Evolutionary conservation across 2,113 vertebrate species (phyloP).

Genomic region (Hylia prasina): DNA sequence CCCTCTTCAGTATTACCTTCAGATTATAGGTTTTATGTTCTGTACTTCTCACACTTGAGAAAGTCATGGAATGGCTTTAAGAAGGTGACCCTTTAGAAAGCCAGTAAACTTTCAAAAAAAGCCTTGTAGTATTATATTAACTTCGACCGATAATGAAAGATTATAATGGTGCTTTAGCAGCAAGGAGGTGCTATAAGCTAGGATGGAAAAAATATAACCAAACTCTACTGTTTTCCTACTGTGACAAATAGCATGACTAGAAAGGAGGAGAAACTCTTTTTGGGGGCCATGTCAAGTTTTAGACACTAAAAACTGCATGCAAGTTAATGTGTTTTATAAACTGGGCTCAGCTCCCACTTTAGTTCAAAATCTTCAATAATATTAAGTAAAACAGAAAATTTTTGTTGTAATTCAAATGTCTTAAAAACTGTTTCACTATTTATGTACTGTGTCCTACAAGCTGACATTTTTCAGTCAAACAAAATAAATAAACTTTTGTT

Average conservation of each 20-base stretch:
- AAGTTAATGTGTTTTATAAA: background rate
- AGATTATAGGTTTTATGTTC: slow-evolving; percentile 10
- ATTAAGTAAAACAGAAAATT: background rate
- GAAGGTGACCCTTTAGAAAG: slow-evolving; percentile 46
- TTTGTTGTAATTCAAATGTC: background rate
- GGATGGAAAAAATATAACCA: background rate
- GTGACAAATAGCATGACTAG: background rate
- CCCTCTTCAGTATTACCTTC: background rate
- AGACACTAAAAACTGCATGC: background rate
- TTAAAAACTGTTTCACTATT: background rate
- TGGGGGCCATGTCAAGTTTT: background rate
- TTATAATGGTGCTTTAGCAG: background rate
- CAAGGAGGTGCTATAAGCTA: background rate
- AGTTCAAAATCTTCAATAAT: background rate
- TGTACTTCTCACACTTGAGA: background rate
- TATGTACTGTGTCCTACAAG: background rate
- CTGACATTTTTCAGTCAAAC: background rate
- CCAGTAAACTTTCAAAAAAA: background rate
- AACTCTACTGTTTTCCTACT: background rate
- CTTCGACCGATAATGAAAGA: background rate
- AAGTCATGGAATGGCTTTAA: background rate
- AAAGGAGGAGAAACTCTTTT: background rate
- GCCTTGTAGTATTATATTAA: background rate
- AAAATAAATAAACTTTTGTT: background rate
- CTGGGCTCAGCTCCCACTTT: background rate